These are phyloP conservation scores for Pogonus chalceus DNA, from an alignment of 1,140 invertebrate genomes.

Conservation along the genomic window DNA sequence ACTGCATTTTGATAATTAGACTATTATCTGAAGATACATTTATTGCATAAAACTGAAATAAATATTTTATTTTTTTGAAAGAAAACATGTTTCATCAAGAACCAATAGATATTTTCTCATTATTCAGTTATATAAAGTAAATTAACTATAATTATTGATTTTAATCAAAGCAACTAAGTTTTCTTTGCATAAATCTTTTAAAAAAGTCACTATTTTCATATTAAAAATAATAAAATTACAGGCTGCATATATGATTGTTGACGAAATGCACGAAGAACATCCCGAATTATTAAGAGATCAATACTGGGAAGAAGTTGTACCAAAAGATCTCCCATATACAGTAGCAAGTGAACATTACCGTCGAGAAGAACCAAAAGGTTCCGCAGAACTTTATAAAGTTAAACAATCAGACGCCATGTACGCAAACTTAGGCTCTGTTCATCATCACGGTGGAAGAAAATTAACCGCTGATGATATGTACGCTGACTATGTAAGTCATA, in stretches of 20 bases:
- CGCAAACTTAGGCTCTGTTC: constrained; percentile 50
- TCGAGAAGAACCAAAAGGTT: constrained; percentile 69
- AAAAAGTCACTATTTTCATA: no score
- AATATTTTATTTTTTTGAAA: no score
- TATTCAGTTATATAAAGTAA: no score
- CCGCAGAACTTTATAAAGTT: constrained; percentile 73
- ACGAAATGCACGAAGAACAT: constrained; percentile 85
- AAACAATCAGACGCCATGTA: constrained; percentile 73
- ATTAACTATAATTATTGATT: no score
- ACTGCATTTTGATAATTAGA: no score
- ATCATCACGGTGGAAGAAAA: constrained; percentile 34
- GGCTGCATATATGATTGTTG: constrained; percentile 84
- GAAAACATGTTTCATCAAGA: no score
- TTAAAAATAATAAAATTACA: no score
- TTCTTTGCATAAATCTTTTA: no score
- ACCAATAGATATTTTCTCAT: no score
- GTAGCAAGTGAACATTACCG: constrained; percentile 75
- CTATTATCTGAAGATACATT: no score
- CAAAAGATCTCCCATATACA: constrained; percentile 76
- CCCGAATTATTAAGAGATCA: constrained; percentile 79
- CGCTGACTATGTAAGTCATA: constrained; percentile 66
- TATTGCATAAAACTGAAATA: no score
- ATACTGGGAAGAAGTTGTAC: constrained; percentile 85
- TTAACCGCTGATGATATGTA: constrained; percentile 68
- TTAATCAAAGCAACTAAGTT: no score